Base-by-base conservation (phyloP, 2,888 invertebrate genomes). In the Parnassius orleans region DNA sequence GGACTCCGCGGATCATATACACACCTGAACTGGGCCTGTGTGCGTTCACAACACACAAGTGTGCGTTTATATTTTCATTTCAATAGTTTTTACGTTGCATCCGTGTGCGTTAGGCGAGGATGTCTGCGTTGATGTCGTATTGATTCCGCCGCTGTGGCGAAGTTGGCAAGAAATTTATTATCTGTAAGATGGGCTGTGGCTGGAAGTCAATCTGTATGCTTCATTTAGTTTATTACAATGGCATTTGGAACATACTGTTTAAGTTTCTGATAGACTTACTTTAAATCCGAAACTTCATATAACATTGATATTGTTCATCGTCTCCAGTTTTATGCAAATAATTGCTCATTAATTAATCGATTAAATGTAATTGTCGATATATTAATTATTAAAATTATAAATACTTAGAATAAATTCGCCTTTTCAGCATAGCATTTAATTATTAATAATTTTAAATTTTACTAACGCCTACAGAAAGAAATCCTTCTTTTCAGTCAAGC, bases 51-150 rank as follows among this genome's bases (percentile, higher is more conserved):
- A 3, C 10, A 41, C 41, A 41, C 43, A 9, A 14, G 79, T 82
- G 86, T 80, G 83, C 71, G 80, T 77, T 82, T 87, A 90, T 90
- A 90, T 86, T 90, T 90, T 90, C 87, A 88, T 89, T 90, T 84
- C 83, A 83, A 88, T 90, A 90, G 90, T 90, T 90, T 90, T 90
- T 90, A 86, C 77, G 68, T 68, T 84, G 86, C 86, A 83, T 72
- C 75, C 69, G 89, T 88, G 80, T 71, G 85, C 68, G 85, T 84
- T 69, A 69, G 65, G 66, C 75, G 71, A 64, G 63, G 53, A 61
- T 83, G 90, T 90, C 88, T 88, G 88, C 65, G 90, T 88, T 87
- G 86, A 89, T 86, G 80, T 84, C 80, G 88, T 90, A 90, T 90
- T 89, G 90, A 90, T 90, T 89, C 79, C 82, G 77, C 79, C 70